phyloP scores from a whole-genome alignment of 2,888 invertebrate species.

The Onchidella celtica region DNA sequence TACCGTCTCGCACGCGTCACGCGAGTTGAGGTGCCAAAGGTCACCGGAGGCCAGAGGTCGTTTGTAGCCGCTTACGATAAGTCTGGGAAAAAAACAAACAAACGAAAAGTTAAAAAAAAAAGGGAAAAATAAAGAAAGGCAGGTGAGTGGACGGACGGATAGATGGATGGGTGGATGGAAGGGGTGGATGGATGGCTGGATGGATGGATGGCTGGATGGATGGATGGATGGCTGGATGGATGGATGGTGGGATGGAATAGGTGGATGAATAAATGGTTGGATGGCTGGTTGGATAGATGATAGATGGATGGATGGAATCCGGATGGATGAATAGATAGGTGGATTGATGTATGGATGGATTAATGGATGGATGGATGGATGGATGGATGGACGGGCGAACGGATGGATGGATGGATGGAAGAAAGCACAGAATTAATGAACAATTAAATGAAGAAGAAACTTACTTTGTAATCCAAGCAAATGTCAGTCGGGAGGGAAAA shows the following conservation, averaged over 20 bases:
- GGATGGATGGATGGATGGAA: neutral
- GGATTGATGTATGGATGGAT: neutral
- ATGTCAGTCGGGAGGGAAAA: slow-evolving; percentile 75
- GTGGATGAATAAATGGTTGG: neutral
- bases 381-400: neutral
- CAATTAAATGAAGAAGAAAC: neutral
- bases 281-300: neutral
- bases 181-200: no score
- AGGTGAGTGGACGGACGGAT: neutral
- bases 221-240: neutral
- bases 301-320: neutral
- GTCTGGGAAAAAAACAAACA: slow-evolving; percentile 45
- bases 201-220: neutral
- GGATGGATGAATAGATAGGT: slow-evolving; percentile 1
- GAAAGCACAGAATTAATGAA: neutral
- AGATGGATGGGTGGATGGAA: no score
- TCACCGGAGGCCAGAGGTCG: slow-evolving; percentile 66
- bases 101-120: neutral
- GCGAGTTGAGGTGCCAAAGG: slow-evolving; percentile 72
- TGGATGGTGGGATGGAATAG: neutral
- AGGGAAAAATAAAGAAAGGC: neutral
- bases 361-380: neutral
- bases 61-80: slow-evolving; percentile 70
- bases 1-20: slow-evolving; percentile 57
- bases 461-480: slow-evolving; percentile 77